A percentile compares a stretch with the other conserved stretches of the same genome.
These are phyloP conservation scores for Clarias magur DNA, from an alignment of 2,113 vertebrate genomes.

Conservation along the genomic window DNA sequence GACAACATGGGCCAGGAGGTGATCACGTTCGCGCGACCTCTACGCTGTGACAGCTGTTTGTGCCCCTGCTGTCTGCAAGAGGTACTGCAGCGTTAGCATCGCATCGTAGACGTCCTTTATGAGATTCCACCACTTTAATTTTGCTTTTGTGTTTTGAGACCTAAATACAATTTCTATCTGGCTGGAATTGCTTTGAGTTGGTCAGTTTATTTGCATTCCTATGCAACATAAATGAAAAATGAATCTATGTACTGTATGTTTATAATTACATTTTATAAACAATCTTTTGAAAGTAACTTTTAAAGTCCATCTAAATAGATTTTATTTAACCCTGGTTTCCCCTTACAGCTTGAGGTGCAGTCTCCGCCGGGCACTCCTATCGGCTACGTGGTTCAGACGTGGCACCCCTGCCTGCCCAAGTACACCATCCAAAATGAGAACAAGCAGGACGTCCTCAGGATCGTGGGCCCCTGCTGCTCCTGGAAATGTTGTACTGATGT, in stretches of 20 bases:
- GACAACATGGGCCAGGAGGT: constrained; percentile 79
- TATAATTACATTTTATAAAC: no score
- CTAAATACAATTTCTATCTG: no score
- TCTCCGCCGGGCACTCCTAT: constrained; percentile 76
- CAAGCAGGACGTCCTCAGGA: constrained; percentile 70
- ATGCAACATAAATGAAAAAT: no score
- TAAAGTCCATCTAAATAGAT: neutral
- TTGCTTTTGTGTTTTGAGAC: no score
- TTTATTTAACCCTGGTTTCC: neutral
- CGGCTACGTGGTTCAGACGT: constrained; percentile 79
- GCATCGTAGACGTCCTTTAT: no score
- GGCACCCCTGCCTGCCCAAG: constrained; percentile 78
- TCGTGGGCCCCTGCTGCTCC: constrained; percentile 71
- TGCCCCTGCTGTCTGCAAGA: constrained; percentile 83
- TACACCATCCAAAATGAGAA: constrained; percentile 79
- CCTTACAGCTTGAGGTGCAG: constrained; percentile 78
- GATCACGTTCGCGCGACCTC: constrained; percentile 68
- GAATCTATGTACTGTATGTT: no score
- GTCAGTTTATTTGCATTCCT: no score
- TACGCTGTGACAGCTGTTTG: constrained; percentile 70
- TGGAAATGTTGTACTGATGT: constrained; percentile 77
- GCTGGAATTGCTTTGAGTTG: no score
- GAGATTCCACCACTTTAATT: no score
- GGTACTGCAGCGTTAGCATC: constrained; percentile 58
- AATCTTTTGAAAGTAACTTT: constrained; percentile 40